Evolutionary conservation across 2,113 vertebrate species (phyloP).

Genomic region (Pontoporia blainvillei): DNA sequence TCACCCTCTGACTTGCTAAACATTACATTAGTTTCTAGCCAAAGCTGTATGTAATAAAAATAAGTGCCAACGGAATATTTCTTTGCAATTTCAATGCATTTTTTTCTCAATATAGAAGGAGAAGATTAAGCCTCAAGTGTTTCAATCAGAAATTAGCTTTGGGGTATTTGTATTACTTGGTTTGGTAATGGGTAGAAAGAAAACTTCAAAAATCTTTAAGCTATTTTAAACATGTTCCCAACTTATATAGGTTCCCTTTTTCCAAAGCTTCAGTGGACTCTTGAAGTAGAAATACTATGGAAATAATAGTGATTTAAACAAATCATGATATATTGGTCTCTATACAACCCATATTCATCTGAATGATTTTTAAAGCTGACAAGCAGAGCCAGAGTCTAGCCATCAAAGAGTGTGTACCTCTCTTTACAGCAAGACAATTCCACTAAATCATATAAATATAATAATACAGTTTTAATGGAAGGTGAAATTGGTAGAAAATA

Average conservation of each 20-base stretch:
- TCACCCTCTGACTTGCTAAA: neutral
- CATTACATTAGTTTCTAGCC: neutral
- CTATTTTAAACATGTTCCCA: neutral
- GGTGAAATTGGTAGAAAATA: neutral
- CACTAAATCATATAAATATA: neutral
- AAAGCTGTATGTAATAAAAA: neutral
- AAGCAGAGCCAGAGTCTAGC: neutral
- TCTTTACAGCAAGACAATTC: neutral
- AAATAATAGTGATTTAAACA: slow-evolving; percentile 35
- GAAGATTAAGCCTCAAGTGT: neutral
- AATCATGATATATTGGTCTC: neutral
- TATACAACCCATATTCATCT: neutral
- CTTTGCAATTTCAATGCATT: neutral
- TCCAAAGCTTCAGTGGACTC: neutral
- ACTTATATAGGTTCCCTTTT: neutral
- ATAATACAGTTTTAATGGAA: neutral
- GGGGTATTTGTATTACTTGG: neutral
- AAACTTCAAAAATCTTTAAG: neutral
- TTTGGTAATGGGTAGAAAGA: neutral
- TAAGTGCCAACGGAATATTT: neutral
- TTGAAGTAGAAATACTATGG: neutral
- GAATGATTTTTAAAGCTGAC: slow-evolving; percentile 14
- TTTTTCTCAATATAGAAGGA: neutral
- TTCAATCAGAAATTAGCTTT: neutral
- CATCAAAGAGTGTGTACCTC: neutral